Conservation (phyloP, 2,888 invertebrate genomes). For the Minunthozetes semirufus region DNA sequence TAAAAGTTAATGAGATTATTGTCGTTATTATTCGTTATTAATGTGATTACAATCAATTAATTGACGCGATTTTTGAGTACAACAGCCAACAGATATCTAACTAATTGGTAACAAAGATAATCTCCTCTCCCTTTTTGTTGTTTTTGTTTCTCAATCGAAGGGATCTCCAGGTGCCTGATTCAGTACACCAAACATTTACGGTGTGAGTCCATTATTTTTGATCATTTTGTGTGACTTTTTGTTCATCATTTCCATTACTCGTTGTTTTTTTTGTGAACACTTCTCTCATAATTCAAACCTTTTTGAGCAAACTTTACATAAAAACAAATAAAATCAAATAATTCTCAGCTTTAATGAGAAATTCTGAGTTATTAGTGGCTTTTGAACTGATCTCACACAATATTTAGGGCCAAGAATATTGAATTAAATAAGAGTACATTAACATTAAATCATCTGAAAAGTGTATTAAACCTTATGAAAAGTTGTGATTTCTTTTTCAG, state of each 20-base stretch:
- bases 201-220: conserved; percentile 3
- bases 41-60: too few species aligned
- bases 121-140: conserved; percentile 1
- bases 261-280: background rate
- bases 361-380: too few species aligned
- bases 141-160: conserved; percentile 5
- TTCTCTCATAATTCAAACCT: background rate
- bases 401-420: background rate
- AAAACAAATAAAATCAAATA: too few species aligned
- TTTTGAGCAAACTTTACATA: background rate
- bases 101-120: background rate
- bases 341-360: too few species aligned
- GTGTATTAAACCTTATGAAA: background rate
- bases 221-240: background rate
- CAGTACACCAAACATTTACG: conserved; percentile 19
- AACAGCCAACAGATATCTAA: background rate
- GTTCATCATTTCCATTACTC: background rate
- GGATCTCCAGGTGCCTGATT: conserved; percentile 24
- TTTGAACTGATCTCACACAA: background rate
- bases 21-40: background rate
- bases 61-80: background rate
- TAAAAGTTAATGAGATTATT: background rate
- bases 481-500: background rate
- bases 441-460: background rate
- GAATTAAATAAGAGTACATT: background rate